phyloP scores from a whole-genome alignment of 2,888 invertebrate genomes.

The Macaria liturata region DNA sequence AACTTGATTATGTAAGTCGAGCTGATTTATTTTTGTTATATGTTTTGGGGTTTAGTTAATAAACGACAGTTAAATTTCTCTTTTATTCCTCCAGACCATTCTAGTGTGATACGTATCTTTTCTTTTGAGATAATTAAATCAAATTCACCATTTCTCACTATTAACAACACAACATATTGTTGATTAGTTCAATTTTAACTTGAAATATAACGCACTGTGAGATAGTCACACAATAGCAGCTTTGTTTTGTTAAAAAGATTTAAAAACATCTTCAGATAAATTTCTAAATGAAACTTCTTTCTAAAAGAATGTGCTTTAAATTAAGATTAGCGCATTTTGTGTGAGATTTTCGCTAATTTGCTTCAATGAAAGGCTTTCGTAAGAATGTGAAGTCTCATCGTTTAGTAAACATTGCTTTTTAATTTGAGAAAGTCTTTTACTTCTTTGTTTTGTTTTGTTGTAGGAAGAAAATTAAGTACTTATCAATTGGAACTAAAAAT shows the following conservation, averaged over 20 bases:
- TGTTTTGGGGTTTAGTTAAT: too few species aligned
- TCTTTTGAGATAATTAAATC: not conserved
- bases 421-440: too few species aligned
- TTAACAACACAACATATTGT: constrained; percentile 23
- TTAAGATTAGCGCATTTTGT: constrained; percentile 31
- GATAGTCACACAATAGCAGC: constrained; percentile 48
- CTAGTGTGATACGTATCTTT: too few species aligned
- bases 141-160: constrained; percentile 13
- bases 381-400: constrained; percentile 15
- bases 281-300: constrained; percentile 45
- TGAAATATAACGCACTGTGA: constrained; percentile 38
- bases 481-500: too few species aligned
- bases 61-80: not conserved
- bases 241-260: constrained; percentile 50
- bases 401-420: constrained; percentile 5
- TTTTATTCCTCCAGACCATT: not conserved
- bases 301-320: constrained; percentile 42
- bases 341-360: constrained; percentile 39
- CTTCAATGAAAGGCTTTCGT: constrained; percentile 25
- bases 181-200: constrained; percentile 28
- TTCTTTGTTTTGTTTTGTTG: too few species aligned
- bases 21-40: too few species aligned
- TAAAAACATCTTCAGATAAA: constrained; percentile 43
- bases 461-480: too few species aligned
- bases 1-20: too few species aligned